Conservation (phyloP, 2,888 invertebrate species). For the Metalampra italica region DNA sequence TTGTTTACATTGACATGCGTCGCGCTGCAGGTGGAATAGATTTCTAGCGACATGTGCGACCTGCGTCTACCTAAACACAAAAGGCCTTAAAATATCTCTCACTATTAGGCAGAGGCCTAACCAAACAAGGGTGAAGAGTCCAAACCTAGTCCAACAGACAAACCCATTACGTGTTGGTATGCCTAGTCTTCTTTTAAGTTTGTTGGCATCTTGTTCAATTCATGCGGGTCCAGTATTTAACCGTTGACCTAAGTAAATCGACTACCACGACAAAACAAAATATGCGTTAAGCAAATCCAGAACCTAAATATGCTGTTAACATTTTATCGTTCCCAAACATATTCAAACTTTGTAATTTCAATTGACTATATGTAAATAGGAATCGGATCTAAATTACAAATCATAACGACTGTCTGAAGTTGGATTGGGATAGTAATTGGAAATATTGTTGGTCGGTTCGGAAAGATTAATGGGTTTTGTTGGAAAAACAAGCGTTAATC, state of each 20-base stretch:
- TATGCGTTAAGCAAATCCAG: too few relatives aligned
- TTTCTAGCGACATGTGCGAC: neutral
- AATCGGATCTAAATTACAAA: neutral
- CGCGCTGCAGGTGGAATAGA: conserved; percentile 14
- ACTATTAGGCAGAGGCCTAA: too few relatives aligned
- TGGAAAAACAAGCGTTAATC: conserved; percentile 36
- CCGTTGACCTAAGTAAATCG: too few relatives aligned
- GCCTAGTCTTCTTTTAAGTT: too few relatives aligned
- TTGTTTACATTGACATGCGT: conserved; percentile 36
- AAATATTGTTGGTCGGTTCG: conserved; percentile 1
- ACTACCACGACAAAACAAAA: too few relatives aligned
- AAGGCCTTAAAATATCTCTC: too few relatives aligned
- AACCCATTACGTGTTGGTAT: too few relatives aligned
- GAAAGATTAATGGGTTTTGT: conserved; percentile 40
- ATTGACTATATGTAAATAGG: neutral
- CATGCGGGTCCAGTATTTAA: too few relatives aligned
- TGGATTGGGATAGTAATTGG: neutral
- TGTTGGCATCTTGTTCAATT: too few relatives aligned
- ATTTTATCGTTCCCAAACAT: neutral
- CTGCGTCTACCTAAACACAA: neutral
- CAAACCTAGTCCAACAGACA: too few relatives aligned
- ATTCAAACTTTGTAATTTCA: neutral
- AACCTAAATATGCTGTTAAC: too few relatives aligned
- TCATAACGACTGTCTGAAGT: neutral
- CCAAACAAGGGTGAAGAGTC: too few relatives aligned